phyloP scores from a whole-genome alignment of 2,888 invertebrate genomes.

The Elgonia sp. region DNA sequence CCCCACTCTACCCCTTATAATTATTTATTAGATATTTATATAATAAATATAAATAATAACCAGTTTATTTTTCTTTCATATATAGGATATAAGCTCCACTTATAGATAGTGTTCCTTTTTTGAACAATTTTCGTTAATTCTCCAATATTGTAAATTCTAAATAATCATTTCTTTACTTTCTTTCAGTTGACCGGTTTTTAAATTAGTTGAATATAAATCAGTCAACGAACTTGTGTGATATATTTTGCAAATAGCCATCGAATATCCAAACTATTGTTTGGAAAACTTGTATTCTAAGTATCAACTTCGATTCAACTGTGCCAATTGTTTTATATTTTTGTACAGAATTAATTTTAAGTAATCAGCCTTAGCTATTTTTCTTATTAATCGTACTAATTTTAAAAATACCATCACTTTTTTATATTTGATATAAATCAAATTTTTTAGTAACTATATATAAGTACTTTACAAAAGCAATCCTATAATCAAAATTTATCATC shows the following conservation, averaged over 20 bases:
- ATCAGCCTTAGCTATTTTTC: constrained; percentile 37
- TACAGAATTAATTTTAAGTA: constrained; percentile 81
- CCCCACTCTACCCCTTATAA: too few relatives aligned
- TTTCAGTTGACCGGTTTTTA: constrained; percentile 35
- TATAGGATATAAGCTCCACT: too few relatives aligned
- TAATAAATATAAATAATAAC: too few relatives aligned
- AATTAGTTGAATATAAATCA: constrained; percentile 19
- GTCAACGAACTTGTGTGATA: constrained; percentile 48
- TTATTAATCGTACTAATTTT: not conserved
- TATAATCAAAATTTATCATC: constrained; percentile 44
- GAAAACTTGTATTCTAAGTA: constrained; percentile 32
- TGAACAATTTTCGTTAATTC: too few relatives aligned
- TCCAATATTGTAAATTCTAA: constrained; percentile 34
- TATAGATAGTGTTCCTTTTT: too few relatives aligned
- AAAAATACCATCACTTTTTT: not conserved
- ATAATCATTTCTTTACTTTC: not conserved
- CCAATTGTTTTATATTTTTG: constrained; percentile 85
- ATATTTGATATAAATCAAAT: not conserved
- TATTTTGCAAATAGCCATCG: constrained; percentile 21
- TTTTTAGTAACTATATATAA: not conserved
- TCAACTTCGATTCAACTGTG: constrained; percentile 82
- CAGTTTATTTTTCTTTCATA: too few relatives aligned
- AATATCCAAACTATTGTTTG: constrained; percentile 28
- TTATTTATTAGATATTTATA: too few relatives aligned
- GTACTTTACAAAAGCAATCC: not conserved